Base-by-base conservation (phyloP, 92 coral and sea anemone genomes). In the Epizoanthus scotinus region DNA sequence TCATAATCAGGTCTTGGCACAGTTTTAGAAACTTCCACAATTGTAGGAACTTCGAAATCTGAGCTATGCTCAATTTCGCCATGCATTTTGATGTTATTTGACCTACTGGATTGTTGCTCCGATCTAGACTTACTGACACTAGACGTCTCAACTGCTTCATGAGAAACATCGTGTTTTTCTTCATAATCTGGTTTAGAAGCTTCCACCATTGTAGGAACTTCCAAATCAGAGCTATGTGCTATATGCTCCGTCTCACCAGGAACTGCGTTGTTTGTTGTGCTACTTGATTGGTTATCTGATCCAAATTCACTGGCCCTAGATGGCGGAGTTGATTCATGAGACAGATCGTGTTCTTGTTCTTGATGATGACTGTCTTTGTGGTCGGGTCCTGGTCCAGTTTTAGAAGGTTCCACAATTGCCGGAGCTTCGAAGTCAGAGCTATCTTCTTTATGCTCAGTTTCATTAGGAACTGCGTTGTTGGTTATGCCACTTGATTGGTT, bases 391-490 rank as follows among this genome's bases (percentile, higher is more conserved):
- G 52, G 52, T 44, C 0, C 15, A 44, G 52, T 44, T 8, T 44
- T 44, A 44, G 52, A 44, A 0, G 52, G 1, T 44, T 44, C 52
- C 14, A 44, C 15, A 44, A 8, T 44, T 12, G 52, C 10, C 14
- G 52, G 52, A 44, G 10, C 14, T 12, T 44, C 15, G 14, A 8
- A 44, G 10, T 44, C 15, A 44, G 67, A n/a, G 7, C 52, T 59
- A 9, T 31, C 56, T 52, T 75, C 26, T 49, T 20, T 67, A 21
- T 75, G 36, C 57, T 59, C 81, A 25, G 49, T 14, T 40, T 67
- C 81, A 2, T 40, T 68, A 12, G 81, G 81, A 36, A 75, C 67
- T 13, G 67, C 81, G 22, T 75, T 75, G 24, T 21, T 67, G 40
- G 29, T 59, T 24, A 25, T 21, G 10, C 55, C 34, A 75, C 61